phyloP scores from a whole-genome alignment of 2,113 vertebrate genomes.

The Scophthalmus maximus region DNA sequence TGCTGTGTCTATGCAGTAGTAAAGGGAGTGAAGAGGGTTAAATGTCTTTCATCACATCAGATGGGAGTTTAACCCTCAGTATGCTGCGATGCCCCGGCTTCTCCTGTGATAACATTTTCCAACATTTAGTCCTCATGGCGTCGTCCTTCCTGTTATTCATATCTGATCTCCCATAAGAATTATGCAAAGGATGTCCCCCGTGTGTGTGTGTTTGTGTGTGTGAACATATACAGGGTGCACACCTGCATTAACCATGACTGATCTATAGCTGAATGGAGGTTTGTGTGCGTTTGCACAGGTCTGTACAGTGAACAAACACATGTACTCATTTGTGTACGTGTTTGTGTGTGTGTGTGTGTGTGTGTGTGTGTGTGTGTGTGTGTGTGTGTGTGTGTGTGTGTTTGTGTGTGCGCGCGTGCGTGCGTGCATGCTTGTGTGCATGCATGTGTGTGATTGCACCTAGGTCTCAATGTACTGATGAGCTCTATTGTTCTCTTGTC shows the following conservation, averaged over 20 bases:
- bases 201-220: conserved; percentile 4
- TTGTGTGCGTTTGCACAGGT: conserved; percentile 21
- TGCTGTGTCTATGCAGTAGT: conserved; percentile 18
- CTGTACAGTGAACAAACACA: conserved; percentile 20
- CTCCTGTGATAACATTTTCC: conserved; percentile 32
- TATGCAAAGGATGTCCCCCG: conserved; percentile 28
- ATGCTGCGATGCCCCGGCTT: not conserved
- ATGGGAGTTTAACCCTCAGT: conserved; percentile 54
- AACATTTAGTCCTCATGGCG: conserved; percentile 22
- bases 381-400: conserved; percentile 40
- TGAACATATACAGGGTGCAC: conserved; percentile 1
- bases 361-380: conserved; percentile 18
- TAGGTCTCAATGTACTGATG: conserved; percentile 70
- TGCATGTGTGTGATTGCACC: conserved; percentile 63
- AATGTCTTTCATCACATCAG: conserved; percentile 38
- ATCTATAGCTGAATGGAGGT: conserved; percentile 14
- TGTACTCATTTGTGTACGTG: not conserved
- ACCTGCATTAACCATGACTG: not conserved
- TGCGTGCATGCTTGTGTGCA: not conserved
- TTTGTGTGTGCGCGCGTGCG: not conserved
- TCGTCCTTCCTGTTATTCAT: conserved; percentile 43
- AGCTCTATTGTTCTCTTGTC: conserved; percentile 76
- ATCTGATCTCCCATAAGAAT: conserved; percentile 36
- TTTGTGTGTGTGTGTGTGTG: conserved; percentile 1
- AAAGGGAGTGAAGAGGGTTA: conserved; percentile 32